Base-by-base conservation (phyloP, 1,140 invertebrate species). In the Thrips palmi region DNA sequence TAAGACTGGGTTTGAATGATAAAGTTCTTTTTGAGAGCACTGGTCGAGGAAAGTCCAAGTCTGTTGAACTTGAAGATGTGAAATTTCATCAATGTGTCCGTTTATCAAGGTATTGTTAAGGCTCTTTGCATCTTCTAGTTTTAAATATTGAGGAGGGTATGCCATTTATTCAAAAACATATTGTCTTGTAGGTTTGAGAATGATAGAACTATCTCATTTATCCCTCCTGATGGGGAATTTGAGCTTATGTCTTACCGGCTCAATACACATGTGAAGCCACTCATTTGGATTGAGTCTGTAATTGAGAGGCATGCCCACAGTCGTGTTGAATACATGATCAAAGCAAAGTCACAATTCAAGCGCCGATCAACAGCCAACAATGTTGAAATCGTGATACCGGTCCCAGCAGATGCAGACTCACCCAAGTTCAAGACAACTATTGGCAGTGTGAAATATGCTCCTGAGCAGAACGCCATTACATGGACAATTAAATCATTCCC, bases 401-500 rank as follows among this genome's bases (percentile, higher is more conserved):
- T 98, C 8, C 96, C 94, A 12, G 78, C 78, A 32, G 96, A 99
- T 67, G 94, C 91, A 1, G 93, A 98, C 58, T 91, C 91, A 12
- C 94, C 94, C 0, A 97, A 97, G 62, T 98, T 99, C 52, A 97
- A 97, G 60, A 96, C 93, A 0, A 92, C 91, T 2, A 88, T 97
- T 47, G 96, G 96, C 11, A 92, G 80, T 58, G 92, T 93, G 18
- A 96, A 93, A 53, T 98, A 97, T 59, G 86, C 88, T 2, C 93
- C 94, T 0, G 94, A 99, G 56, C 80, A 91, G 52, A 97, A 87
- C 66, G 87, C 91, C 20, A 89, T 98, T 23, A 88, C 94, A 17
- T 99, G 96, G 96, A 93, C 83, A n/a, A 92, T 99, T 37, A 97
- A 97, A 58, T 97, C 92, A 20, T 99, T 99, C 57, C 96, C 94